Percentiles rank a stretch among this genome's conserved stretches.
Evolutionary conservation across 2,797 vertebrate genomes (phyloP).

Genomic region (Botia kubotai): DNA sequence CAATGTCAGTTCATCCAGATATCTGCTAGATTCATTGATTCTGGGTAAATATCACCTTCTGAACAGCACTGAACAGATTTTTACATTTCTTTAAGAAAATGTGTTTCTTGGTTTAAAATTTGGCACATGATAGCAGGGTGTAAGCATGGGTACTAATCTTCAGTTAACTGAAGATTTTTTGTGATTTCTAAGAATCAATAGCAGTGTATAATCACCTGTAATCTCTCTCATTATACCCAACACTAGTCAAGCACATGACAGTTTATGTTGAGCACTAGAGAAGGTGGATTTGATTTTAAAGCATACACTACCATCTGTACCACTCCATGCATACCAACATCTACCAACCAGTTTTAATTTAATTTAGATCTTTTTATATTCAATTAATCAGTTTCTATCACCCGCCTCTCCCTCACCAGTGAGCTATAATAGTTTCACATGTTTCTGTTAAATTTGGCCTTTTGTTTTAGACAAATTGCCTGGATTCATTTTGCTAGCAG

Average conservation of each 20-base stretch:
- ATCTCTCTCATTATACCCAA: not conserved
- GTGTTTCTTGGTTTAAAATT: no score
- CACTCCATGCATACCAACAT: constrained; percentile 74
- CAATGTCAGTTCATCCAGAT: not conserved
- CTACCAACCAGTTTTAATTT: constrained; percentile 75
- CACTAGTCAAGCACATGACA: constrained; percentile 6
- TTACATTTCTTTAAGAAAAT: no score
- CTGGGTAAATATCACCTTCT: not conserved
- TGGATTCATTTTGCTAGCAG: constrained; percentile 54
- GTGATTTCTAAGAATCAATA: constrained; percentile 9
- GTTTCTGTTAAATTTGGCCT: constrained; percentile 52
- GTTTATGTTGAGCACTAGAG: constrained; percentile 72
- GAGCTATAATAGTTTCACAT: constrained; percentile 34
- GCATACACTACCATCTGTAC: constrained; percentile 64
- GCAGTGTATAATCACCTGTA: constrained; percentile 20
- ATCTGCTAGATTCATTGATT: not conserved
- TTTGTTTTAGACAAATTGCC: constrained; percentile 56
- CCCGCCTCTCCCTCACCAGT: constrained; percentile 5
- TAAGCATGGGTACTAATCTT: no score
- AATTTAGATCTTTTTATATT: constrained; percentile 74
- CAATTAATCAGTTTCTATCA: constrained; percentile 68
- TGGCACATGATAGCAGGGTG: no score
- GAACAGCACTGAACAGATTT: no score
- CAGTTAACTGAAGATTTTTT: not conserved
- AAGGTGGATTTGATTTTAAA: constrained; percentile 65